Conservation (phyloP, 2,113 vertebrate genomes). For the Microtus richardsoni region DNA sequence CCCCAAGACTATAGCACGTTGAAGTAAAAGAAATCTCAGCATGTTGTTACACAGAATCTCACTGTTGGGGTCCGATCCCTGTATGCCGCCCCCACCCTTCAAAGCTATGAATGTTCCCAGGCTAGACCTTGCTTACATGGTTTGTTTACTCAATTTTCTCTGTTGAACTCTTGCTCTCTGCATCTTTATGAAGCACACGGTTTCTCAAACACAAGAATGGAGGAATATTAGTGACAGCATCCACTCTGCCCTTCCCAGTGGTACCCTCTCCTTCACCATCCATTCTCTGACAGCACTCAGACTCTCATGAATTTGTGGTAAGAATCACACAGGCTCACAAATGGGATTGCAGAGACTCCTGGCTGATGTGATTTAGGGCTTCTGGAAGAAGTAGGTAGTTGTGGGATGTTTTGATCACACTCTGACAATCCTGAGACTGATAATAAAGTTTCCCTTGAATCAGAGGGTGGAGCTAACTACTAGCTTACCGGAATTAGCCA, state of each 20-base stretch:
- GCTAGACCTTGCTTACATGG: no score
- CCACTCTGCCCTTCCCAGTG: neutral
- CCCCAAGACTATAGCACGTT: neutral
- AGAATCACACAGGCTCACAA: neutral
- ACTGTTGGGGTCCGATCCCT: neutral
- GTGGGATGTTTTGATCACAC: neutral
- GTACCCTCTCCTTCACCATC: neutral
- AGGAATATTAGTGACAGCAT: neutral
- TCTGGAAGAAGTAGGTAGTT: neutral
- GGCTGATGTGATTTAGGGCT: neutral
- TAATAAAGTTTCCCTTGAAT: neutral
- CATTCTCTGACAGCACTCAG: neutral
- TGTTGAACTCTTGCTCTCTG: neutral
- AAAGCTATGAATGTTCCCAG: neutral
- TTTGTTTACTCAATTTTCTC: neutral
- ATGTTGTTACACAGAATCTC: neutral
- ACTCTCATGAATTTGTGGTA: neutral
- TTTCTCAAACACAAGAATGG: neutral
- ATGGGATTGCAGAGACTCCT: neutral
- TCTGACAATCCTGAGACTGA: neutral
- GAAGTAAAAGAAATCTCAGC: neutral
- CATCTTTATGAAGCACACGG: neutral
- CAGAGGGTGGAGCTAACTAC: neutral
- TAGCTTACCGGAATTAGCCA: neutral
- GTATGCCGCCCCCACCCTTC: accelerated